Evolutionary conservation across 2,113 vertebrate genomes (phyloP).

Genomic region (Sula dactylatra): DNA sequence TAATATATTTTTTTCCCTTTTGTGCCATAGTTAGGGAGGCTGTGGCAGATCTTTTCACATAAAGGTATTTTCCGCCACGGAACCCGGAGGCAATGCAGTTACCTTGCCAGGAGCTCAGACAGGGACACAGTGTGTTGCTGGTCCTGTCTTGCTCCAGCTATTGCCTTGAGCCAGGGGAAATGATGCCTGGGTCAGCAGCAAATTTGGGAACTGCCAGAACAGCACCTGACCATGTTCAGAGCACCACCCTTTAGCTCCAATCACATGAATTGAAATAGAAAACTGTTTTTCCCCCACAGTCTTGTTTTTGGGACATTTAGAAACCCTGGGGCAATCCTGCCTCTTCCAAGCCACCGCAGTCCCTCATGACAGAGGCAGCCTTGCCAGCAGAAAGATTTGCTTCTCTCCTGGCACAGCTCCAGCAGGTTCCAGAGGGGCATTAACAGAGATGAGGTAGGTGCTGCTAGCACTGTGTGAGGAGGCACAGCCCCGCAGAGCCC

Average conservation of each 20-base stretch:
- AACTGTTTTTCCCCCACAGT: neutral
- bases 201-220: neutral
- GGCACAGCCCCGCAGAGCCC: fast-evolving
- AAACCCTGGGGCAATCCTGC: neutral
- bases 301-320: neutral
- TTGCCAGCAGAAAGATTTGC: neutral
- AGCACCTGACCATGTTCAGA: neutral
- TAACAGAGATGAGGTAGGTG: neutral
- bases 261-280: neutral
- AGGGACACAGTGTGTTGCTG: neutral
- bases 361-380: neutral
- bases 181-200: neutral
- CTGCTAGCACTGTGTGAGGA: neutral
- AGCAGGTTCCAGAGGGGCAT: neutral
- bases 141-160: neutral
- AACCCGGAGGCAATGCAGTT: neutral
- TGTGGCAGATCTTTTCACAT: neutral
- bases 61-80: neutral
- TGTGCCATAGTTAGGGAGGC: neutral
- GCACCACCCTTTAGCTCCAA: neutral
- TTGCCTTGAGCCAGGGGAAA: neutral
- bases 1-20: neutral
- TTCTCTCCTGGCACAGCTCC: neutral
- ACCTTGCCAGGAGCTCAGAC: neutral
- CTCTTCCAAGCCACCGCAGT: neutral